phyloP scores from a whole-genome alignment of 92 coral and sea anemone genomes.

The Diadumene lineata region DNA sequence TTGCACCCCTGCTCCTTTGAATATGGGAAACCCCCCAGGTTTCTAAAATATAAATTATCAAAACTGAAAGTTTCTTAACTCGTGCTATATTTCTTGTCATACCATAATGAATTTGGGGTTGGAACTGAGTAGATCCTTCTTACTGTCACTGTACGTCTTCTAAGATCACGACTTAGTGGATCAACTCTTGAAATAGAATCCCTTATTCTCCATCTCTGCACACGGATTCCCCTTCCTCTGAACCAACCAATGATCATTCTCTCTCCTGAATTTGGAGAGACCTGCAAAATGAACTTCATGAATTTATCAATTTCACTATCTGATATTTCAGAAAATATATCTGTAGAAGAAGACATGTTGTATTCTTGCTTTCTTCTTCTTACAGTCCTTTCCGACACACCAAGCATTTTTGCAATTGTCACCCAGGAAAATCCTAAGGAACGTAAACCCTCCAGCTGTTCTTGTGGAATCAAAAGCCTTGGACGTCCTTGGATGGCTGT shows the following conservation, averaged over 20 bases:
- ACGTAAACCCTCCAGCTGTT: slow-evolving; percentile 56
- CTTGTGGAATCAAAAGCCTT: slow-evolving; percentile 45
- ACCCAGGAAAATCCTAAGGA: slow-evolving; percentile 55
- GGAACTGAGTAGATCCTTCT: slow-evolving; percentile 65
- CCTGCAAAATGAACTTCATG: slow-evolving; percentile 43
- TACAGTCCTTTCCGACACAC: slow-evolving; percentile 53
- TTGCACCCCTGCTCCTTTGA: no score
- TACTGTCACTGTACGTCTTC: slow-evolving; percentile 48
- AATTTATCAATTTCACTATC: slow-evolving; percentile 54
- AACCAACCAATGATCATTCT: slow-evolving; percentile 64
- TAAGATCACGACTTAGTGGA: slow-evolving; percentile 55
- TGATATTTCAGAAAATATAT: slow-evolving; percentile 48
- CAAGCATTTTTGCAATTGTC: slow-evolving; percentile 41
- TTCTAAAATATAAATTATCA: no score
- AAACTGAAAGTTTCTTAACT: no score
- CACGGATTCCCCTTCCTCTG: slow-evolving; percentile 55
- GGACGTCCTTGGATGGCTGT: slow-evolving; percentile 39
- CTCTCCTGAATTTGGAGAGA: slow-evolving; percentile 70
- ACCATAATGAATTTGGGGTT: slow-evolving; percentile 65
- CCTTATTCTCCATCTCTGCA: slow-evolving; percentile 60
- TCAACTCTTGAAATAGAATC: slow-evolving; percentile 57
- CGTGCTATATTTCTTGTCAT: no score
- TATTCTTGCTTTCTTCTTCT: slow-evolving; percentile 33
- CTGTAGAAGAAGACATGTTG: slow-evolving; percentile 2
- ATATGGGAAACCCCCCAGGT: no score